Evolutionary conservation across 2,113 vertebrate genomes (phyloP).

Genomic region (Neolamprologus fasciatus): DNA sequence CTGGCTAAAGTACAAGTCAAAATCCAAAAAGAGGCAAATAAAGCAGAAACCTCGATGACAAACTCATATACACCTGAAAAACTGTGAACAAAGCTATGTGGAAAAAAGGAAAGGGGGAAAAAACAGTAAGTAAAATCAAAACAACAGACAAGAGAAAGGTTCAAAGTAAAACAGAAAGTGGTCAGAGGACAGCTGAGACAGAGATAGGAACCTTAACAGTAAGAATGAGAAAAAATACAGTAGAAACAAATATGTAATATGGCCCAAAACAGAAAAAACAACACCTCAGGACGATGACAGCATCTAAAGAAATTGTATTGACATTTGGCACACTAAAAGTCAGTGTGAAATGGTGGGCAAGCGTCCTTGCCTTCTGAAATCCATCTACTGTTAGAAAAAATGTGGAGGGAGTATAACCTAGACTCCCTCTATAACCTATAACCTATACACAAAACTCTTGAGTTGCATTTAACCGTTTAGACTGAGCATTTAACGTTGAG

Average conservation of each 20-base stretch:
- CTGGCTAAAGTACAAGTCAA: not conserved
- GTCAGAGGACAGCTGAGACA: not conserved
- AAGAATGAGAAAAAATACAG: not conserved
- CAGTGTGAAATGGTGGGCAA: not conserved
- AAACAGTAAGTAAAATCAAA: not conserved
- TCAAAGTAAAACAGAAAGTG: not conserved
- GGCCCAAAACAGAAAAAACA: not conserved
- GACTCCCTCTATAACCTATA: not conserved
- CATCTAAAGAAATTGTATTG: not conserved
- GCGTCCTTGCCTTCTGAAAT: not conserved
- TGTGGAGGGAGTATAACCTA: not conserved
- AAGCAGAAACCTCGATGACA: not conserved
- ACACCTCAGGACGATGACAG: not conserved
- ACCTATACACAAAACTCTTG: not conserved
- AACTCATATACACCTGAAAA: not conserved
- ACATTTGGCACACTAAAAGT: not conserved
- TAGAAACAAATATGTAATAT: not conserved
- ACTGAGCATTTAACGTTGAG: accelerated
- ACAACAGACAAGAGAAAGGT: not conserved
- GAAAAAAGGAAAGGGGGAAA: not conserved
- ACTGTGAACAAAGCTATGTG: not conserved
- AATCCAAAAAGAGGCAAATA: not conserved
- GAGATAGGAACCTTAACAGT: not conserved
- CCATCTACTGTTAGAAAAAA: not conserved
- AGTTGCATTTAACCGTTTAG: not conserved